Percentiles rank a stretch among this genome's conserved stretches.
phyloP scores from a whole-genome alignment of 2,888 invertebrate genomes.

The Ophion ventricosus region DNA sequence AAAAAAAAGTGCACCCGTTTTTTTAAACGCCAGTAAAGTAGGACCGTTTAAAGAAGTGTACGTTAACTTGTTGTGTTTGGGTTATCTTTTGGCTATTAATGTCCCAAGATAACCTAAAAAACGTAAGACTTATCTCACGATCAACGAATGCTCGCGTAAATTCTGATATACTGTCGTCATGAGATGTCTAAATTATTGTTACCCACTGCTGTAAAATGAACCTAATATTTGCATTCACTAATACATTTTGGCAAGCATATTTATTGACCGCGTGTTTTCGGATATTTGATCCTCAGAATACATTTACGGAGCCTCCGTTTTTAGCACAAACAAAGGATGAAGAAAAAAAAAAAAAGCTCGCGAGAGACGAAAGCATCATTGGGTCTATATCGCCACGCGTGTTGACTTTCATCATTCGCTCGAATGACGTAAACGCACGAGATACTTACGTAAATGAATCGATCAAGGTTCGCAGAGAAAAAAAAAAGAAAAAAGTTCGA shows the following conservation, averaged over 20 bases:
- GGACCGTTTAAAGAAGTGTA: background rate
- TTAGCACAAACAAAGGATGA: background rate
- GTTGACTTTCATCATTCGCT: background rate
- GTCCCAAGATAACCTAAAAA: background rate
- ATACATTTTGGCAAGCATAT: no score
- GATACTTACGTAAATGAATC: constrained; percentile 48
- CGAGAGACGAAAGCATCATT: constrained; percentile 11
- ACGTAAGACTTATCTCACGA: background rate
- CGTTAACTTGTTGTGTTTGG: background rate
- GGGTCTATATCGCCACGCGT: background rate
- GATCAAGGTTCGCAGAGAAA: constrained; percentile 15
- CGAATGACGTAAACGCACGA: constrained; percentile 36
- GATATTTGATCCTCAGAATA: no score
- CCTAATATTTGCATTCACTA: no score
- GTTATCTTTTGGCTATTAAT: background rate
- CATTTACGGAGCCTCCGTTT: no score
- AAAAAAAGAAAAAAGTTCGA: background rate
- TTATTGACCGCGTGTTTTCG: no score
- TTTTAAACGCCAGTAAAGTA: no score
- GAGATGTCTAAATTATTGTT: no score
- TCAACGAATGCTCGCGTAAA: no score
- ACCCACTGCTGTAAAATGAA: no score
- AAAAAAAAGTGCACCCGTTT: no score
- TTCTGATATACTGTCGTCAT: no score
- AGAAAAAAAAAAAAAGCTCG: constrained; percentile 4